Percentiles rank a stretch among this genome's conserved stretches.
phyloP scores from a whole-genome alignment of 2,797 vertebrate genomes.

The Falco columbarius region DNA sequence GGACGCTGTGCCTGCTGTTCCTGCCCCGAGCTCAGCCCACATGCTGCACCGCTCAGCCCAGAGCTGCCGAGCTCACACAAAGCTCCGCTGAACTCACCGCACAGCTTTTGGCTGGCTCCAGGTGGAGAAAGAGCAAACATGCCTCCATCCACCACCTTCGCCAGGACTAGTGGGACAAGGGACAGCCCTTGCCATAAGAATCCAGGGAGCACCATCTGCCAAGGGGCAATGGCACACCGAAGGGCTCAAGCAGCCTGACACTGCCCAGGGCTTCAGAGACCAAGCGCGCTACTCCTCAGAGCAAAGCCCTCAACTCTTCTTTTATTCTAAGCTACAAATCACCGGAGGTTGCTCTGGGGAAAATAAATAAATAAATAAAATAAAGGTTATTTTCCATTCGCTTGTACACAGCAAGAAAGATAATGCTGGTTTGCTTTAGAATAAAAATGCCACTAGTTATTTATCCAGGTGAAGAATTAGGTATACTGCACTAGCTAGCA shows the following conservation, averaged over 20 bases:
- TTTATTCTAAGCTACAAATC: background rate
- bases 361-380: slow-evolving; percentile 24
- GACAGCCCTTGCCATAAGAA: background rate
- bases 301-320: background rate
- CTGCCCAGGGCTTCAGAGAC: background rate
- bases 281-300: background rate
- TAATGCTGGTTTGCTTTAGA: slow-evolving; percentile 52
- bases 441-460: slow-evolving; percentile 71
- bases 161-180: background rate
- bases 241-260: background rate
- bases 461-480: slow-evolving; percentile 65
- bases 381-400: slow-evolving; percentile 18
- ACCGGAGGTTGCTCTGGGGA: background rate
- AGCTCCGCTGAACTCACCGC: background rate
- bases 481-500: background rate
- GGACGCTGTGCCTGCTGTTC: background rate
- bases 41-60: background rate
- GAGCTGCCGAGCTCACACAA: fast-evolving
- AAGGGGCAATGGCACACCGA: background rate
- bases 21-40: background rate
- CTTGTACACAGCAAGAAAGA: slow-evolving; percentile 61
- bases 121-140: background rate
- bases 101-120: background rate
- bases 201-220: fast-evolving
- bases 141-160: background rate